A percentile compares a stretch with the other conserved stretches of the same genome.
phyloP scores from a whole-genome alignment of 2,888 invertebrate species.

The Teleiodes luculella region DNA sequence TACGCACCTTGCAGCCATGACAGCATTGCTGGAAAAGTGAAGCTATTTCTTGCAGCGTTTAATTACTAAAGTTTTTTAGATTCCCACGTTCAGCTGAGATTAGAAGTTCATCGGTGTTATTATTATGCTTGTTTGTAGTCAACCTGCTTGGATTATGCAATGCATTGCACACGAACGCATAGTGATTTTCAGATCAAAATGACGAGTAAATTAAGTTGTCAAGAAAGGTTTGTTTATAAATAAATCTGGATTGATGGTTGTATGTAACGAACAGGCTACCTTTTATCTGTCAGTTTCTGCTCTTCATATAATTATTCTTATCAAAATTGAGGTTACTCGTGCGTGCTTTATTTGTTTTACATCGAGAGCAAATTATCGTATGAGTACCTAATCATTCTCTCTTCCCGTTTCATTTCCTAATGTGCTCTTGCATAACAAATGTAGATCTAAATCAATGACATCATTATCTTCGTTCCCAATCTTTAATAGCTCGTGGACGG shows the following conservation, averaged over 20 bases:
- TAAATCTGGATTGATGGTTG: conserved; percentile 1
- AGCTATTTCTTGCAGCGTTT: conserved; percentile 14
- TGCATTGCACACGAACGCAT: neutral
- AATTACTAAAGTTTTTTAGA: conserved; percentile 17
- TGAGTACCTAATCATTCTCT: neutral
- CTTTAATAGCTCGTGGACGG: conserved; percentile 13
- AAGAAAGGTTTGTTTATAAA: conserved; percentile 1
- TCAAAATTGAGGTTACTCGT: neutral
- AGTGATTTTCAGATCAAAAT: neutral
- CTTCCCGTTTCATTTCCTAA: conserved; percentile 5
- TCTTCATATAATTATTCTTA: neutral
- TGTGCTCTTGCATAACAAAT: conserved; percentile 11
- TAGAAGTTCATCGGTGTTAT: neutral
- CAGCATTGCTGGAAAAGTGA: conserved; percentile 12
- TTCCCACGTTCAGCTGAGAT: conserved; percentile 18
- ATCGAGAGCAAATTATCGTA: conserved; percentile 2
- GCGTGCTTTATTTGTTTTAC: neutral
- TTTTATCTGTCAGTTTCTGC: conserved; percentile 1
- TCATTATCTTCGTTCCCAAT: conserved; percentile 14
- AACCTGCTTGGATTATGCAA: conserved; percentile 1
- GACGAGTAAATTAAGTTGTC: conserved; percentile 2
- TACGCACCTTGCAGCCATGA: conserved; percentile 9
- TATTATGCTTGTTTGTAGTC: neutral
- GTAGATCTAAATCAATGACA: conserved; percentile 14
- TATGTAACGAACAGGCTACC: neutral